Evolutionary conservation across 2,113 vertebrate species (phyloP).

Genomic region (Dolichallabes microphthalmus): DNA sequence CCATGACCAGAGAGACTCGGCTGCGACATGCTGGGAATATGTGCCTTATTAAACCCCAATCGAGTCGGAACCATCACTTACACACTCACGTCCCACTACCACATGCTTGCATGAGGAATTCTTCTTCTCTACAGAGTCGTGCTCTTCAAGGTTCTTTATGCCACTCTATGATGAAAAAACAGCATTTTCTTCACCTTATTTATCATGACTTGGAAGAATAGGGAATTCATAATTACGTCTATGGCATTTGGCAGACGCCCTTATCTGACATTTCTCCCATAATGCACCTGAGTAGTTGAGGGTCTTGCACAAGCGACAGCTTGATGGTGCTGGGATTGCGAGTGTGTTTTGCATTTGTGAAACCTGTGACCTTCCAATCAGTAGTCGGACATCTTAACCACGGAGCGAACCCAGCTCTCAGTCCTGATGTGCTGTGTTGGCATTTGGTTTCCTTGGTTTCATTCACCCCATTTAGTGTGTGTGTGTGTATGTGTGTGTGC

Average conservation of each 20-base stretch:
- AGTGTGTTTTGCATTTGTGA: too few species aligned
- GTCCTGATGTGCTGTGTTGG: background rate
- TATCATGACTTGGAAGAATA: background rate
- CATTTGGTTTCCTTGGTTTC: background rate
- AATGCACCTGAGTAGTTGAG: too few species aligned
- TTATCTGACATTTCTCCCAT: too few species aligned
- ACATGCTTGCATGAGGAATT: slow-evolving; percentile 29
- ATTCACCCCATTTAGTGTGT: background rate
- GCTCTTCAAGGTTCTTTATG: background rate
- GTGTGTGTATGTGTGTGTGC: too few species aligned
- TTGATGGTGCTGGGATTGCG: too few species aligned
- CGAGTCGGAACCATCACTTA: slow-evolving; percentile 6
- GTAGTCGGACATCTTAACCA: too few species aligned
- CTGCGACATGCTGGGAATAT: slow-evolving; percentile 23
- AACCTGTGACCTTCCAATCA: too few species aligned
- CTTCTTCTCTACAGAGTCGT: slow-evolving; percentile 10
- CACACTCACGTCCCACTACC: slow-evolving; percentile 17
- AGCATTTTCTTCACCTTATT: background rate
- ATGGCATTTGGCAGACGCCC: too few species aligned
- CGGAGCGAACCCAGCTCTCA: too few species aligned
- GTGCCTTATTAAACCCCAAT: slow-evolving; percentile 37
- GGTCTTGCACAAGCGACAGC: too few species aligned
- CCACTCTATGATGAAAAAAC: background rate
- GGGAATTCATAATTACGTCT: too few species aligned
- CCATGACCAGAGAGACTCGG: slow-evolving; percentile 13